Conservation (phyloP, 2,888 invertebrate species). For the Melanotus villosus region DNA sequence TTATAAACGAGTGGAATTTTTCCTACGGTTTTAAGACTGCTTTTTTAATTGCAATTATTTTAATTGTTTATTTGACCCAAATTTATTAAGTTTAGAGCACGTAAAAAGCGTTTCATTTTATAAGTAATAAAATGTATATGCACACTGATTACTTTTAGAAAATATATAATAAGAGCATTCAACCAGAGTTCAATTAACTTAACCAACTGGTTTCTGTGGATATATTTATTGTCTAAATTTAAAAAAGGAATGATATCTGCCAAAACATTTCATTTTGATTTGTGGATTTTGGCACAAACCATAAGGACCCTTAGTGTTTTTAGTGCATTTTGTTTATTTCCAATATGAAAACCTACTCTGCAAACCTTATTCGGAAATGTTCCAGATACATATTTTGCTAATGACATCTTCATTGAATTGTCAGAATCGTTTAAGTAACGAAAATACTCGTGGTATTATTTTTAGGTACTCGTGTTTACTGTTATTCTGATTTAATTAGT, state of each 20-base stretch:
- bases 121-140: background rate
- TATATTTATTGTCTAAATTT: background rate
- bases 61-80: too few relatives aligned
- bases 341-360: background rate
- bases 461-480: slow-evolving; percentile 12
- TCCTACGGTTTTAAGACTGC: too few relatives aligned
- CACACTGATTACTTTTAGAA: background rate
- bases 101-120: too few relatives aligned
- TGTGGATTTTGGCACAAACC: background rate
- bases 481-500: slow-evolving; percentile 6
- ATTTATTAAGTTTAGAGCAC: too few relatives aligned
- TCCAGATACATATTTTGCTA: background rate
- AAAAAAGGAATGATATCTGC: background rate
- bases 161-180: background rate
- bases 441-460: slow-evolving; percentile 10
- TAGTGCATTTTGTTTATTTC: background rate
- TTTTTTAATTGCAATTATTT: too few relatives aligned
- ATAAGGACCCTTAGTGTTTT: background rate
- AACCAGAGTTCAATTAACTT: background rate
- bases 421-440: background rate
- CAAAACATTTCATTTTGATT: background rate
- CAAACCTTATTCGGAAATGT: background rate
- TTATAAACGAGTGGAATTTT: background rate
- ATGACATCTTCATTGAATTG: background rate
- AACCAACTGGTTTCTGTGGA: background rate